Evolutionary conservation across 1,140 invertebrate species (phyloP).

Genomic region (Pachypsylla venusta): DNA sequence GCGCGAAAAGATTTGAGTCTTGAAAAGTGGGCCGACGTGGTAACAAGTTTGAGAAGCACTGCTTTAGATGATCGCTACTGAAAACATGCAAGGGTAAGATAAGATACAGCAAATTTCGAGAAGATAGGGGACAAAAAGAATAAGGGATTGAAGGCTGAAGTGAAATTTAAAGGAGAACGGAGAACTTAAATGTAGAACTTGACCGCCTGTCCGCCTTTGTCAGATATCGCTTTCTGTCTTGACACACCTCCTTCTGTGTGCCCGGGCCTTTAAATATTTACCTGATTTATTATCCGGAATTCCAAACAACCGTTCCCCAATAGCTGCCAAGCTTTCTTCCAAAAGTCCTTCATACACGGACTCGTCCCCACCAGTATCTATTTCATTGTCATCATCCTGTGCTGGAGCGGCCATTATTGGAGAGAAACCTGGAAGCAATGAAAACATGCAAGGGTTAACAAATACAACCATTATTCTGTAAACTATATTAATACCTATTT

Average conservation of each 20-base stretch:
- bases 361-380: not conserved
- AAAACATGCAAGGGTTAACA: no score
- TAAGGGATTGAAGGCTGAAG: not conserved
- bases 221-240: no score
- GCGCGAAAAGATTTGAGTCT: no score
- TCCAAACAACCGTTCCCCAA: constrained; percentile 12
- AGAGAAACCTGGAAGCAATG: not conserved
- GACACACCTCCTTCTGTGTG: no score
- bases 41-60: no score
- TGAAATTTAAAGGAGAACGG: not conserved
- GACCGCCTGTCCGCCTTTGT: no score
- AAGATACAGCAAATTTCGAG: not conserved
- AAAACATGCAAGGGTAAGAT: not conserved
- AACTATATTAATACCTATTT: no score
- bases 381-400: constrained; percentile 1
- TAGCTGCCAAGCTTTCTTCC: not conserved
- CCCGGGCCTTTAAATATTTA: not conserved
- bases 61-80: no score
- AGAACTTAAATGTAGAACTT: no score
- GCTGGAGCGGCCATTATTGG: not conserved
- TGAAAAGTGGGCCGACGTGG: no score
- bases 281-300: constrained; percentile 13
- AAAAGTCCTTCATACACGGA: constrained; percentile 2
- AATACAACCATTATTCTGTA: no score
- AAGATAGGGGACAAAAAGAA: not conserved